Base-by-base conservation (phyloP, 1,140 invertebrate genomes). In the Ceratina japonica region DNA sequence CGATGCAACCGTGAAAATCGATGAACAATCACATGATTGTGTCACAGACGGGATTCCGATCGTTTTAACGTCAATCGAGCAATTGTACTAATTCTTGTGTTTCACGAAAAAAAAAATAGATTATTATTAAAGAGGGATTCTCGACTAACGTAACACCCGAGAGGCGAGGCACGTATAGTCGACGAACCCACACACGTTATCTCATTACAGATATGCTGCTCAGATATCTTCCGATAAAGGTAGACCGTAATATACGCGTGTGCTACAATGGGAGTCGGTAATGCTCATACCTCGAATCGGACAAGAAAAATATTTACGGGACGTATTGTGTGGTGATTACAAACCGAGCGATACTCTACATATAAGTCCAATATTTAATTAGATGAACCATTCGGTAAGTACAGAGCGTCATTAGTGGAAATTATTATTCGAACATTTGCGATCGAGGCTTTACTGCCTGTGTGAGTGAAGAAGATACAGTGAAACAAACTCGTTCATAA, bases 211-310 rank as follows among this genome's bases (percentile, higher is more conserved):
- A 91, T 91, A 91, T 80, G 89, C 82, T 68, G 76, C 31, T 81
- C 83, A 87, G 90, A 91, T 91, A 91, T 91, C 89, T n/a, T 85
- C 66, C 77, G 90, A 91, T 91, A 91, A 91, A 90, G 86, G 81
- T 78, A 52, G 80, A 83, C 78, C 81, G 77, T 89, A 84, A 76
- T 71, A 79, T 73, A 65, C 72, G 82, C 68, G 73, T 76, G 78
- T 81, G 75, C 61, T 79, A 59, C 58, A 80, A 82, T 78, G 58
- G 63, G 58, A 44, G 75, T 49, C 16, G 63, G 76, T 77, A 63
- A 69, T 22, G 0, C 59, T 73, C 24, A 24, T 37, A 58, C 62
- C n/a, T 54, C 49, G 49, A 52, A 8, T 20, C 13, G 3, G 24
- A 18, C 37, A 24, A 20, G 15, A 64, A 64, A 72, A 62, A 72